A percentile compares a stretch with the other conserved stretches of the same genome.
These are phyloP conservation scores for Proctacanthus coquilletti DNA, from an alignment of 1,140 invertebrate genomes.

Conservation along the genomic window DNA sequence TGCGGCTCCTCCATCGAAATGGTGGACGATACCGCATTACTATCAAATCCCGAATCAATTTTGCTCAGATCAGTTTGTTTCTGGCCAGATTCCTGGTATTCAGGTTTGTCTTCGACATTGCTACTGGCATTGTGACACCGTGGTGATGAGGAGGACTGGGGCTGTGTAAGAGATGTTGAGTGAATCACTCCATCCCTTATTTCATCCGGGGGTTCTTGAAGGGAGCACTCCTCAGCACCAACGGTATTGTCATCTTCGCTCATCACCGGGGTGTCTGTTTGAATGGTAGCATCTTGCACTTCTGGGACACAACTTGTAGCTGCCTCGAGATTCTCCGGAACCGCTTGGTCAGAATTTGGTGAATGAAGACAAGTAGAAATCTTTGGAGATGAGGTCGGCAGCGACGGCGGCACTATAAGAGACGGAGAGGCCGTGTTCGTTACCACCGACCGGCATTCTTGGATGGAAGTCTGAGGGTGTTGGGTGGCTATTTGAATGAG, in stretches of 20 bases:
- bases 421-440: conserved; percentile 8
- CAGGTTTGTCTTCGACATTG: too few relatives aligned
- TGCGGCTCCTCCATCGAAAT: not conserved
- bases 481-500: conserved; percentile 8
- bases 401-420: not conserved
- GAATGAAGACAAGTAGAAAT: not conserved
- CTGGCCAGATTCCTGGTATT: conserved; percentile 6
- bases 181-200: too few relatives aligned
- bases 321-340: conserved; percentile 23
- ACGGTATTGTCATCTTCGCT: conserved; percentile 21
- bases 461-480: conserved; percentile 17
- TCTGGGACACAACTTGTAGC: conserved; percentile 21
- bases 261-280: conserved; percentile 49
- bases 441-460: conserved; percentile 1
- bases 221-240: not conserved
- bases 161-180: too few relatives aligned
- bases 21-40: not conserved
- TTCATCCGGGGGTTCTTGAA: not conserved
- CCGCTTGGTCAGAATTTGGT: not conserved
- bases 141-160: too few relatives aligned
- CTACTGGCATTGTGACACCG: too few relatives aligned
- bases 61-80: conserved; percentile 1
- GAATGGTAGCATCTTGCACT: conserved; percentile 64
- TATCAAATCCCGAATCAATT: not conserved
- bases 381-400: not conserved